Evolutionary conservation across 2,113 vertebrate genomes (phyloP).

Genomic region (Antechinus stuartii): DNA sequence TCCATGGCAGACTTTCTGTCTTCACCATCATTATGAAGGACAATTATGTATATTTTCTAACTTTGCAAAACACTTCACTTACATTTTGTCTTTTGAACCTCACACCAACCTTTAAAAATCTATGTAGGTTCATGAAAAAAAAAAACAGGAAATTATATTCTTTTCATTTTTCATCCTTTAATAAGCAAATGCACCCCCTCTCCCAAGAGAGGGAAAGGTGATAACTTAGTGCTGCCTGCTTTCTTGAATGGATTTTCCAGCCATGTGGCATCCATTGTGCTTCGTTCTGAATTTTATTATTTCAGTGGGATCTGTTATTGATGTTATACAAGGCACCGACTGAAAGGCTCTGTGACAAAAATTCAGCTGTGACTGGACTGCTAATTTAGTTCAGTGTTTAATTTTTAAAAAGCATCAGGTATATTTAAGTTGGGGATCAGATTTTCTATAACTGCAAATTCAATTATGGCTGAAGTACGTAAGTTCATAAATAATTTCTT

Average conservation of each 20-base stretch:
- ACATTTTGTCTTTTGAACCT: not conserved
- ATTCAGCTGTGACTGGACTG: accelerated
- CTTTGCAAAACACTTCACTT: not conserved
- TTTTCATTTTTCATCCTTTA: conserved; percentile 35
- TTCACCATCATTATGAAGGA: not conserved
- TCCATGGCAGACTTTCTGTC: not conserved
- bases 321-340: not conserved
- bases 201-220: not conserved
- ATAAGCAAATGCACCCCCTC: not conserved
- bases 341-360: conserved; percentile 6
- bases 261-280: not conserved
- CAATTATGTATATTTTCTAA: not conserved
- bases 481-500: not conserved
- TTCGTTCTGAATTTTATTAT: conserved; percentile 56
- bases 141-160: not conserved
- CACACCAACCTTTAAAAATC: conserved; percentile 10
- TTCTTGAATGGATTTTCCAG: conserved; percentile 49
- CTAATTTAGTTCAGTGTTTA: not conserved
- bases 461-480: not conserved
- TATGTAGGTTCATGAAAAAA: not conserved
- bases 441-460: not conserved
- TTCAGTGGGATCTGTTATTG: conserved; percentile 32
- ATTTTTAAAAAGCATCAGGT: conserved; percentile 19
- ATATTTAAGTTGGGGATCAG: conserved; percentile 8
- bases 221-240: not conserved